Evolutionary conservation across 2,113 vertebrate genomes (phyloP).

Genomic region (Turdus rufiventris): DNA sequence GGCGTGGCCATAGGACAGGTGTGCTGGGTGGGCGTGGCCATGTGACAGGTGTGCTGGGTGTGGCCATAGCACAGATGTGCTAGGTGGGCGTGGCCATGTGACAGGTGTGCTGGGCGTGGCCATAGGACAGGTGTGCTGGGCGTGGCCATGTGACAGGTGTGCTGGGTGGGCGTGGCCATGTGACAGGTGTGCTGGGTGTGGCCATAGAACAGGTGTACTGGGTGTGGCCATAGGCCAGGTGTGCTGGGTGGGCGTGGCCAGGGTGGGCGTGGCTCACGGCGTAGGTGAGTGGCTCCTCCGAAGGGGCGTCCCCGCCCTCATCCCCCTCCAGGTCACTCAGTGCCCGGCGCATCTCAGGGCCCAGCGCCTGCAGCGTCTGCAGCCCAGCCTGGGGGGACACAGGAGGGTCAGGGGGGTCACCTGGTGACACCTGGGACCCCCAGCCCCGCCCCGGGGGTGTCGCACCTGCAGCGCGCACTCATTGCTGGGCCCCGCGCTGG

Average conservation of each 20-base stretch:
- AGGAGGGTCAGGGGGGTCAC: not conserved
- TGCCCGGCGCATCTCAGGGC: not conserved
- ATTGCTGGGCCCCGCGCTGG: not conserved
- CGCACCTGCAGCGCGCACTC: not conserved
- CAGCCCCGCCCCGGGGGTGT: not conserved
- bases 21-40: too few relatives aligned
- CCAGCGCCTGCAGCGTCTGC: not conserved
- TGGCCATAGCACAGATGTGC: too few relatives aligned
- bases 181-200: not conserved
- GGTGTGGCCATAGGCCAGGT: not conserved
- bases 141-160: not conserved
- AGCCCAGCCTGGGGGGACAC: not conserved
- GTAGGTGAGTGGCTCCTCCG: not conserved
- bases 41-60: not conserved
- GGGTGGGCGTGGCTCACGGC: not conserved
- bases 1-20: too few relatives aligned
- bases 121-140: too few relatives aligned
- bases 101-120: too few relatives aligned
- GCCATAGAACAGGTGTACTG: too few relatives aligned
- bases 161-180: not conserved
- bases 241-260: not conserved
- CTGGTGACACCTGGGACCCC: not conserved
- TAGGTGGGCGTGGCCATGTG: accelerated
- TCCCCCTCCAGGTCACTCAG: not conserved
- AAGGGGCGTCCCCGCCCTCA: not conserved